phyloP scores from a whole-genome alignment of 2,113 vertebrate genomes.

The Ameiurus melas region DNA sequence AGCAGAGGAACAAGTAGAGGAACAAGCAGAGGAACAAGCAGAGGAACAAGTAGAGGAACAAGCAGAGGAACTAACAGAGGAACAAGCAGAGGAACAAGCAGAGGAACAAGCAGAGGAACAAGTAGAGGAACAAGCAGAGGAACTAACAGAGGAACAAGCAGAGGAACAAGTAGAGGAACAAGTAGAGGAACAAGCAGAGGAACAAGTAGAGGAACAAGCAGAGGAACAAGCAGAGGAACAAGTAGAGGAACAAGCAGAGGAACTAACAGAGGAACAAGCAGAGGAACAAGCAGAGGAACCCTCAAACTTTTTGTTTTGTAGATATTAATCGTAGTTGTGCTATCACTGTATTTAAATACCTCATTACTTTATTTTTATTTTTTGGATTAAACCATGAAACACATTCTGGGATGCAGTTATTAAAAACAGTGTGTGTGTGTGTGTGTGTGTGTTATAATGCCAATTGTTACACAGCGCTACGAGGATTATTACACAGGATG shows the following conservation, averaged over 20 bases:
- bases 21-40: neutral
- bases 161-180: no score
- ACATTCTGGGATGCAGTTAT: neutral
- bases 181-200: no score
- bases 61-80: neutral
- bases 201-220: no score
- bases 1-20: neutral
- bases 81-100: no score
- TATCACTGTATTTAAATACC: neutral
- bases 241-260: no score
- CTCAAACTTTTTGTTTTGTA: neutral
- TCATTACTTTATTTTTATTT: neutral
- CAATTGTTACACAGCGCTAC: neutral
- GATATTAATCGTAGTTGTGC: neutral
- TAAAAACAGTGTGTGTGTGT: neutral
- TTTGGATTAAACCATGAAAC: neutral
- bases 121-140: no score
- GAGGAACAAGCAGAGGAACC: neutral
- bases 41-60: no score
- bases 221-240: no score
- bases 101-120: neutral
- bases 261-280: no score
- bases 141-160: no score
- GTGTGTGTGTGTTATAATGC: neutral
- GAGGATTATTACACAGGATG: neutral